Base-by-base conservation (phyloP, 2,888 invertebrate species). In the Hipparchia semele region DNA sequence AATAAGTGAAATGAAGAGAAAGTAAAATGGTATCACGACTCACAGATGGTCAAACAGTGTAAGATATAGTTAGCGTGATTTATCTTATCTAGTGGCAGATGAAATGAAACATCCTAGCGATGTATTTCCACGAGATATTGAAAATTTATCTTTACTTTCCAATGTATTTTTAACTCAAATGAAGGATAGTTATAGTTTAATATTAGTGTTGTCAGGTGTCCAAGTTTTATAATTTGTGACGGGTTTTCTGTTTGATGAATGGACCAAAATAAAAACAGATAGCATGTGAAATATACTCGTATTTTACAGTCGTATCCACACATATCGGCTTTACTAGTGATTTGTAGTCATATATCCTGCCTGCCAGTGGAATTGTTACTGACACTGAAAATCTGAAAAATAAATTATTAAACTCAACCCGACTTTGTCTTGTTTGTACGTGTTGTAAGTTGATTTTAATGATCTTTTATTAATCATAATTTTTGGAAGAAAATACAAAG, bases 1-100 rank as follows among this genome's bases (percentile, higher is more conserved):
- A 61, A 69, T 69, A 69, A 69, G 61, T 61, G 68, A 70, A 74
- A 67, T 67, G 64, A 68, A 74, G 76, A 72, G 79, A 79, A 78
- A 78, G 78, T 78, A 60, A 65, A 65, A 73, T 74, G 53, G 68
- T 74, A 73, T 77, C 71, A 71, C 73, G 76, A 73, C 76, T 71
- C 77, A 60, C 72, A 73, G 71, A 72, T 72, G 65, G 71, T 67
- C 74, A 60, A 76, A 74, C 71, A 73, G 72, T 7, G 64, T 68
- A 9, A 61, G 56, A 60, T 64, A 72, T 77, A 70, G 58, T 58
- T 58, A 58, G 73, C 75, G 75, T 75, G 75, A 75, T 74, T 71
- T 78, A 76, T 75, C 73, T 78, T 68, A 75, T 72, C 73, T 73
- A 12, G 46, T 51, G 64, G 58, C 23, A 70, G 9, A 10, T 53